Conservation (phyloP, 2,888 invertebrate genomes). For the Anthophora plumipes region DNA sequence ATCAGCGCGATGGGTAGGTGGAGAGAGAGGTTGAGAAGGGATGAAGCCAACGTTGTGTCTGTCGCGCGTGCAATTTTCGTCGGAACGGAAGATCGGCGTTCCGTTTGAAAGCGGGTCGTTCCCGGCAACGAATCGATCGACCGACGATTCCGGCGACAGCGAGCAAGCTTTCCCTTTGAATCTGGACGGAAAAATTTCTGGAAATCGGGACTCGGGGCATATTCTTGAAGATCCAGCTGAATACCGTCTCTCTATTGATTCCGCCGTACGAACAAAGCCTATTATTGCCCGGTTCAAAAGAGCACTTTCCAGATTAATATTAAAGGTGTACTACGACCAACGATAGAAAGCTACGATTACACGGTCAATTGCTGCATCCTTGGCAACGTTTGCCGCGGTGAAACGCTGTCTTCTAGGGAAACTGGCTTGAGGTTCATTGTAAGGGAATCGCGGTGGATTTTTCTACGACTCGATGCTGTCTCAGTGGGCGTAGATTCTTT, state of each 20-base stretch:
- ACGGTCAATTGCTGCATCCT: constrained; percentile 36
- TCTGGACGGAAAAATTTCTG: constrained; percentile 27
- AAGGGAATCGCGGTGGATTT: neutral
- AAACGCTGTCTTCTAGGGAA: neutral
- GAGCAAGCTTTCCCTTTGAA: constrained; percentile 3
- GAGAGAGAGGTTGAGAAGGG: neutral
- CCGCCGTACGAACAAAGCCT: constrained; percentile 55
- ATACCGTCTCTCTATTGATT: constrained; percentile 32
- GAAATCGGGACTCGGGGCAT: constrained; percentile 34
- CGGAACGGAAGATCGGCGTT: constrained; percentile 21
- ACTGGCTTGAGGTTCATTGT: neutral
- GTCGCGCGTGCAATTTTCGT: constrained; percentile 28
- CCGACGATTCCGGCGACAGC: constrained; percentile 26
- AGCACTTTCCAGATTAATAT: constrained; percentile 75
- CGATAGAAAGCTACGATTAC: constrained; percentile 43
- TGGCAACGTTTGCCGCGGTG: constrained; percentile 15
- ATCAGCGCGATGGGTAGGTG: neutral
- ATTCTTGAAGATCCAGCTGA: constrained; percentile 42
- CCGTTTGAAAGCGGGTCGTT: constrained; percentile 28
- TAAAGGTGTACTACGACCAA: constrained; percentile 65
- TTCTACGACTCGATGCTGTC: neutral
- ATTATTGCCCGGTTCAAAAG: constrained; percentile 70
- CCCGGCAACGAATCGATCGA: constrained; percentile 45
- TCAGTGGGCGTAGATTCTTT: neutral
- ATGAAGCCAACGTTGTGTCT: neutral